phyloP scores from a whole-genome alignment of 2,888 invertebrate species.

The Drosophila austrosaltans region DNA sequence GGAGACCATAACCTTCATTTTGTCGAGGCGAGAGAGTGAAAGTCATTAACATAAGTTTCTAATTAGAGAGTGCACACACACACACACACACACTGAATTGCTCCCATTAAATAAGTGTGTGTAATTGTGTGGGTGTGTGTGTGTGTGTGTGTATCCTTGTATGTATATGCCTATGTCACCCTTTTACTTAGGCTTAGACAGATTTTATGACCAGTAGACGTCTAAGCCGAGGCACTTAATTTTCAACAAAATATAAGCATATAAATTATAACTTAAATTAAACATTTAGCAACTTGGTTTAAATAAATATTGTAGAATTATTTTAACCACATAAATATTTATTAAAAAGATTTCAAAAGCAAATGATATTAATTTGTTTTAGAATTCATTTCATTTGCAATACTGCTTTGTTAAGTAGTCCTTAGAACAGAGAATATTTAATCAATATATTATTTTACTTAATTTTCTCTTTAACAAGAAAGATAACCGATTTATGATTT shows the following conservation, averaged over 20 bases:
- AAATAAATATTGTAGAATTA: too few species aligned
- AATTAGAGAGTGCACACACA: constrained; percentile 49
- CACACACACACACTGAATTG: not conserved
- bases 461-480: too few species aligned
- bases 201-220: not conserved
- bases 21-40: constrained; percentile 55
- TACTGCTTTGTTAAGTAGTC: too few species aligned
- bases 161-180: not conserved
- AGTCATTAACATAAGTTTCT: constrained; percentile 71
- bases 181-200: not conserved
- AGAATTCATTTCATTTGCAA: too few species aligned
- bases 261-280: not conserved
- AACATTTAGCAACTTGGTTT: not conserved
- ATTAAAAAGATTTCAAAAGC: too few species aligned
- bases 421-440: too few species aligned
- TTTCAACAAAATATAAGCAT: not conserved
- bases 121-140: not conserved
- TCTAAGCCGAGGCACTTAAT: not conserved
- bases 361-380: too few species aligned
- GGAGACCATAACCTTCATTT: constrained; percentile 62
- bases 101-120: not conserved
- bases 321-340: too few species aligned
- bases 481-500: too few species aligned
- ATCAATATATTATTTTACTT: too few species aligned
- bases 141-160: not conserved